Evolutionary conservation across 2,888 invertebrate genomes (phyloP), one percentile per base, ranked within the genome.

Genomic region (Latrodectus hesperus): DNA sequence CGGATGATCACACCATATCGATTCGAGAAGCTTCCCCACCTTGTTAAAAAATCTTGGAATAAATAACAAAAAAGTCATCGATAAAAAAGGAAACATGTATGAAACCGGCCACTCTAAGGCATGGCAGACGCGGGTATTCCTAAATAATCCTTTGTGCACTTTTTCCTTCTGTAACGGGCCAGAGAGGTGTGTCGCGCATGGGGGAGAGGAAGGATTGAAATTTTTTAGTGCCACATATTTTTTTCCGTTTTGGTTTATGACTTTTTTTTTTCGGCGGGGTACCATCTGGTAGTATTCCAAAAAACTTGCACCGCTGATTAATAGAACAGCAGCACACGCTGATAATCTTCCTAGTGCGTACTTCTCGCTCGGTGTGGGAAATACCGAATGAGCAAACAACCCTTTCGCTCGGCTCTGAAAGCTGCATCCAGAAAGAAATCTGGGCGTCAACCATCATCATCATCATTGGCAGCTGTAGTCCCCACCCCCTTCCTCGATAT

Each of bases 301-400:
- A 79, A 85, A 79, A 72, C 79, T 38, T 68, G 73, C 75, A 80
- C 75, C 75, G 80, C 86, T 86, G 86, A 86, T 86, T 86, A 86
- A 86, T 86, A 86, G 86, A 86, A 76, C 86, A 75, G 79, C 85
- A 79, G 84, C 77, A 77, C 73, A 79, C 84, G 84, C 78, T 84
- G 85, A 81, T 86, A 86, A 86, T 86, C 86, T 85, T 85, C 79
- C 68, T 75, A 65, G 86, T 60, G 80, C 67, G 82, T 70, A 81
- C 64, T 74, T 81, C 65, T 52, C 38, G 38, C 81, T 71, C 70
- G 74, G 86, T 86, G 86, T 86, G 86, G 86, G 86, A 86, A 86
- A 86, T 86, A 75, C 80, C 80, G 80, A 80, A 80, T 86, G 86
- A 86, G 80, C 86, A 86, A 86, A 86, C 86, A 86, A 86, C 81